Conservation (phyloP, 2,113 vertebrate species). For the Natator depressus region DNA sequence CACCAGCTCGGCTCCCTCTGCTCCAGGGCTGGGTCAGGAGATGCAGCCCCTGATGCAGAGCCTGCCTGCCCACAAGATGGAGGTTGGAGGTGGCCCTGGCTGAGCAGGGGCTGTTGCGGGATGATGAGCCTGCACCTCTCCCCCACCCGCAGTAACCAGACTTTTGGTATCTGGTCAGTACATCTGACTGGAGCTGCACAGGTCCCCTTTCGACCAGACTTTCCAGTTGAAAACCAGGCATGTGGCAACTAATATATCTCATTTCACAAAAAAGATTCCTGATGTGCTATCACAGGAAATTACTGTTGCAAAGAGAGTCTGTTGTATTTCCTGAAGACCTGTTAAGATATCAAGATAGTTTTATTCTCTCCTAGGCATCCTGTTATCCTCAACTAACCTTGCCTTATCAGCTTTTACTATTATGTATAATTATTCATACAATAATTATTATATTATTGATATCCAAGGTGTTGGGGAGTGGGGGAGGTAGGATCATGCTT, state of each 20-base stretch:
- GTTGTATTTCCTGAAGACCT: not conserved
- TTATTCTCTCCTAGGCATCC: not conserved
- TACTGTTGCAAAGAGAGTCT: not conserved
- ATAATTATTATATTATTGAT: not conserved
- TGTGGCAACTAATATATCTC: not conserved
- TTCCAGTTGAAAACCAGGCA: too few species aligned
- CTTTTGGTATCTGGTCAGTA: too few species aligned
- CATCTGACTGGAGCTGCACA: too few species aligned
- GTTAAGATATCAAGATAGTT: not conserved
- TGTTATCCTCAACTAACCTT: not conserved
- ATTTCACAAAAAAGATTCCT: not conserved
- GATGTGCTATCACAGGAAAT: not conserved
- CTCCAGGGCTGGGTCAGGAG: too few species aligned
- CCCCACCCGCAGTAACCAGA: too few species aligned
- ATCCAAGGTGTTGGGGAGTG: not conserved
- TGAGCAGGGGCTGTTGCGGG: too few species aligned
- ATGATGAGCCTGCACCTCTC: too few species aligned
- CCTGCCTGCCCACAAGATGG: too few species aligned
- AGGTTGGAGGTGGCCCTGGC: too few species aligned
- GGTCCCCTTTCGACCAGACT: too few species aligned
- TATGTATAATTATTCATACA: not conserved
- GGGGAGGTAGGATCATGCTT: not conserved
- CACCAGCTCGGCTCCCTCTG: too few species aligned
- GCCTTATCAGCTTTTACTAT: not conserved
- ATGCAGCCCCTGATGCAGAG: too few species aligned